Percentiles rank a stretch among this genome's conserved stretches.
Conservation (phyloP, 2,888 invertebrate species). For the Hypsopygia costalis region DNA sequence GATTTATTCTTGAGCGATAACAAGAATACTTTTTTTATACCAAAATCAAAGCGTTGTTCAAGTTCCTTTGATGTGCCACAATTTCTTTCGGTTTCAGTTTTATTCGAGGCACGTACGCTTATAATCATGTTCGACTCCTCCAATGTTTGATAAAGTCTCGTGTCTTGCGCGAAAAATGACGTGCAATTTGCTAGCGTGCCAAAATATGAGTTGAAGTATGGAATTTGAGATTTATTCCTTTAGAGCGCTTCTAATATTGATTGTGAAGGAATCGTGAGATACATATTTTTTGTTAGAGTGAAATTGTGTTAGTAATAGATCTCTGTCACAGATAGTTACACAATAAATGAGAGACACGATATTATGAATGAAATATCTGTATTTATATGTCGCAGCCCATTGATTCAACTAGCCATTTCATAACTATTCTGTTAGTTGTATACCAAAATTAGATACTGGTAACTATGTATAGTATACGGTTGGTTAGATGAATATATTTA, state of each 20-base stretch:
- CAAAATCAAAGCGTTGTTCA: conserved; percentile 65
- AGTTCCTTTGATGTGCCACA: conserved; percentile 67
- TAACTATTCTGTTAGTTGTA: no score
- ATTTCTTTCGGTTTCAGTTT: conserved; percentile 48
- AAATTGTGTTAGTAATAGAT: no score
- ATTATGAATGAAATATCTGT: no score
- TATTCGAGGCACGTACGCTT: conserved; percentile 71
- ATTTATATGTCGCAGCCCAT: no score
- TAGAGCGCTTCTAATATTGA: background rate
- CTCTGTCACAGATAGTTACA: no score
- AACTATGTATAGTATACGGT: no score
- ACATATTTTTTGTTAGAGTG: background rate
- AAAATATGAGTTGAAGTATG: conserved; percentile 37
- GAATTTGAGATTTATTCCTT: conserved; percentile 26
- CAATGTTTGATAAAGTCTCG: conserved; percentile 74
- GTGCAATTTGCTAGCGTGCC: conserved; percentile 43
- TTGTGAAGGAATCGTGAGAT: conserved; percentile 1
- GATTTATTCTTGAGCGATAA: conserved; percentile 45
- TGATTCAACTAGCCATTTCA: no score
- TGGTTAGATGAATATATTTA: no score
- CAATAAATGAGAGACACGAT: no score
- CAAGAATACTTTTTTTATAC: conserved; percentile 65
- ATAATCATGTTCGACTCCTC: conserved; percentile 75
- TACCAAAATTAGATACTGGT: no score
- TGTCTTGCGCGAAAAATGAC: conserved; percentile 62